Conservation (phyloP, 2,113 vertebrate species). For the Limanda limanda region DNA sequence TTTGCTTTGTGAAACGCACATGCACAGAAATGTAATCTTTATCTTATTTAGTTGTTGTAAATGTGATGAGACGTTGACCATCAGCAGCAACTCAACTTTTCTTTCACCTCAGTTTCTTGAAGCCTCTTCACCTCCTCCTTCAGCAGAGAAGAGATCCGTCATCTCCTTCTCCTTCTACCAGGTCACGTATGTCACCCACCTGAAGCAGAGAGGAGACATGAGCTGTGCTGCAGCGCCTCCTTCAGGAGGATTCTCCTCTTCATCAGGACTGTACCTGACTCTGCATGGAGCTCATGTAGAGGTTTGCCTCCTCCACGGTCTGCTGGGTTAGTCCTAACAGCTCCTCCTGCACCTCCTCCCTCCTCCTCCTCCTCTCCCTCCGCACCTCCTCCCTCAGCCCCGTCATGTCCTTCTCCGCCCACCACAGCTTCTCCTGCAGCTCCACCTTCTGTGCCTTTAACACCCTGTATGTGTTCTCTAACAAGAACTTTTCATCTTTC, state of each 20-base stretch:
- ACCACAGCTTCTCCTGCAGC: conserved; percentile 20
- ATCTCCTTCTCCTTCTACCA: conserved; percentile 27
- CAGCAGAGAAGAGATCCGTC: conserved; percentile 10
- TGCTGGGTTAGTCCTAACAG: neutral
- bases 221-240: neutral
- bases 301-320: conserved; percentile 28
- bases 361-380: conserved; percentile 10
- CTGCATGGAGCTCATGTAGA: conserved; percentile 46
- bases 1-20: no score
- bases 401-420: neutral
- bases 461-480: no score
- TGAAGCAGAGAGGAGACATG: conserved; percentile 12
- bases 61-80: neutral
- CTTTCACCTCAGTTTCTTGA: conserved; percentile 57
- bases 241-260: neutral
- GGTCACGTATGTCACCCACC: conserved; percentile 35
- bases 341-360: conserved; percentile 35
- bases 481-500: no score
- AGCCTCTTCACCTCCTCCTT: conserved; percentile 45
- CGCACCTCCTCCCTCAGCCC: conserved; percentile 21
- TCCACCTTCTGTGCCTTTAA: no score
- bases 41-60: no score
- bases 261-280: conserved; percentile 40
- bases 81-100: neutral
- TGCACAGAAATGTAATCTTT: no score